Base-by-base conservation (phyloP, 2,888 invertebrate species). In the Lepetodrilus schrolli region DNA sequence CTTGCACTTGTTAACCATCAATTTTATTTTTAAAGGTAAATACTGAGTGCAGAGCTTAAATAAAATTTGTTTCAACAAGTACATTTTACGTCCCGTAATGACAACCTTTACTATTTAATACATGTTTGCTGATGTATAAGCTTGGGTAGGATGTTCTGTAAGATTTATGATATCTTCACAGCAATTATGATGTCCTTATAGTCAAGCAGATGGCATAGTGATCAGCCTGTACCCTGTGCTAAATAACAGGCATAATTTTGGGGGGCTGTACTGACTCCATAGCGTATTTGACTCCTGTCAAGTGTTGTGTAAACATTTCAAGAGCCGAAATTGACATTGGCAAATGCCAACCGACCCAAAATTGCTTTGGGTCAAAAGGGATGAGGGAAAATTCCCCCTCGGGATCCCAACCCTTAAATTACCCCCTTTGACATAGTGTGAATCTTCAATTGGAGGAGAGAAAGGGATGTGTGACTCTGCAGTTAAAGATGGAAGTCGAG, bases 291-390 rank as follows among this genome's bases (percentile, higher is more conserved):
- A 58, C 58, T 58, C 30, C 26, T 30, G 30, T 58, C 58, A 58
- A 58, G 26, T 58, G 58, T 58, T 58, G 58, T 30, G 30, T 58
- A 58, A 58, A 58, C 58, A 58, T 58, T 30, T 23, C 30, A 30
- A 30, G n/a, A n/a, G 13, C 21, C 34, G 58, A 58, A 58, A 58
- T 58, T 58, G 30, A 30, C 26, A 30, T 23, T 17, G 26, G 26
- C 26, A 58, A 23, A 23, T 34, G 17, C 58, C 26, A 23, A 58
- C 17, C 58, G 4, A 17, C 58, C 58, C 2, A 26, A 26, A 58
- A 30, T 30, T 17, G n/a, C 34, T 30, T 17, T n/a, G 7, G 58
- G 58, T 58, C 58, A 30, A n/a, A 34, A 2, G 17, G 30, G 7
- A 26, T 23, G 34, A 26, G 58, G 26, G 58, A 30, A 7, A 34